Base-by-base conservation (phyloP, 1,140 invertebrate species). In the Caenorhabditis remanei region DNA sequence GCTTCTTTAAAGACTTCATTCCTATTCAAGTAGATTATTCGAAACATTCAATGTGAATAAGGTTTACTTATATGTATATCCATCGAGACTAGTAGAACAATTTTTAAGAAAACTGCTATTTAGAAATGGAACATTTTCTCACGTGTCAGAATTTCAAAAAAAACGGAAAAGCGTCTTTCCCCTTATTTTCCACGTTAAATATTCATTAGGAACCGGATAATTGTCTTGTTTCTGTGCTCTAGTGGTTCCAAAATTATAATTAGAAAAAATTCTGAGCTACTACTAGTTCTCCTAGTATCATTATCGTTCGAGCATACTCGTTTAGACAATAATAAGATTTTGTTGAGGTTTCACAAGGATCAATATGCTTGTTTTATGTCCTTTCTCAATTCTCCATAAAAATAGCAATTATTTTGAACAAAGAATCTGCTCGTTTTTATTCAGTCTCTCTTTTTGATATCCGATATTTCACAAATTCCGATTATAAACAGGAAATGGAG, bases 141-240 rank as follows among this genome's bases (percentile, higher is more conserved):
- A 21, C 16, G 56, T 5, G 8, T 58, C n/a, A n/a, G 1, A n/a
- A n/a, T 5, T 58, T 21, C 61, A 19, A 46, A 71, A n/a, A 46
- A 71, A 71, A 19, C 14, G 46, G 16, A 40, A 71, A 71, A 71
- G 19, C 65, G 43, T 53, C 7, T 24, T 50, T 79, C 24, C 5
- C n/a, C 19, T 21, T 50, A 48, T 21, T 4, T 79, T 53, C 46
- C 46, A 50, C 43, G n/a, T 50, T 53, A 79, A 79, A 50, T 53
- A 79, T 79, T 79, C 19, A 79, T 79, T 79, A 50, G 71, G 71
- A 50, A 79, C 13, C 65, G n/a, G 16, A 9, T 79, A 79, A 50
- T 79, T 50, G 46, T 24, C 4, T 21, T 79, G 43, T 79, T 50
- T 79, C 53, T 11, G 2, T 46, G 13, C 5, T 43, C 16, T 71